These are phyloP conservation scores for Tenthredo notha DNA, from an alignment of 2,888 invertebrate genomes.

Conservation along the genomic window DNA sequence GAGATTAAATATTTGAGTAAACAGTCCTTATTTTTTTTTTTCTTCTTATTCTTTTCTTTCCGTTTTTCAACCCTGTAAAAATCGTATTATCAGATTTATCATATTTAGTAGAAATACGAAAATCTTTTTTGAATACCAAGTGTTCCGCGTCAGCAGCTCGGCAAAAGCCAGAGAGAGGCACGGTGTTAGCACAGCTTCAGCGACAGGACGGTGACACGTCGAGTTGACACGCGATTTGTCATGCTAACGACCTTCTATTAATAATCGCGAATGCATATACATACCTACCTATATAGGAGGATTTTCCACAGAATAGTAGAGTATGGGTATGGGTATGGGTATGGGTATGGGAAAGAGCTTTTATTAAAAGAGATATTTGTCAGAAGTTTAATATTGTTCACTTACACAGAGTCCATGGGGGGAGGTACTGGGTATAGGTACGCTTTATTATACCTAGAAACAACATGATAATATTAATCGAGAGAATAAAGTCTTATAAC, in stretches of 20 bases:
- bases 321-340: too few relatives aligned
- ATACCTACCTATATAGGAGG: neutral
- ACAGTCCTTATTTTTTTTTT: neutral
- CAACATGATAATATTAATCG: neutral
- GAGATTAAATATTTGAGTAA: neutral
- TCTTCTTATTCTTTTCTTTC: neutral
- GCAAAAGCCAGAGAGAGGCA: slow-evolving; percentile 35
- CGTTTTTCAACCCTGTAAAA: neutral
- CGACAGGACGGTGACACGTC: slow-evolving; percentile 61
- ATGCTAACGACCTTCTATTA: slow-evolving; percentile 67
- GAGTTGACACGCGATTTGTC: slow-evolving; percentile 68
- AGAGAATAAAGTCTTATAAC: neutral
- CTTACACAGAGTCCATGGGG: neutral
- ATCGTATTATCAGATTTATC: neutral
- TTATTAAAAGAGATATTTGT: slow-evolving; percentile 39
- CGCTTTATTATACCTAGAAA: neutral
- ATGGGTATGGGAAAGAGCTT: neutral
- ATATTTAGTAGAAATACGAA: neutral
- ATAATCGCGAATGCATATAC: slow-evolving; percentile 62
- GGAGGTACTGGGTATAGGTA: neutral
- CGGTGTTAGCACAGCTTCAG: slow-evolving; percentile 25
- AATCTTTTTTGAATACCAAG: slow-evolving; percentile 38
- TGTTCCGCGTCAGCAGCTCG: slow-evolving; percentile 40
- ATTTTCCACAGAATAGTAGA: neutral
- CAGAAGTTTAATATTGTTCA: slow-evolving; percentile 41